Percentiles rank a stretch among this genome's conserved stretches.
phyloP scores from a whole-genome alignment of 2,888 invertebrate species.

The Drosophila demipolita region DNA sequence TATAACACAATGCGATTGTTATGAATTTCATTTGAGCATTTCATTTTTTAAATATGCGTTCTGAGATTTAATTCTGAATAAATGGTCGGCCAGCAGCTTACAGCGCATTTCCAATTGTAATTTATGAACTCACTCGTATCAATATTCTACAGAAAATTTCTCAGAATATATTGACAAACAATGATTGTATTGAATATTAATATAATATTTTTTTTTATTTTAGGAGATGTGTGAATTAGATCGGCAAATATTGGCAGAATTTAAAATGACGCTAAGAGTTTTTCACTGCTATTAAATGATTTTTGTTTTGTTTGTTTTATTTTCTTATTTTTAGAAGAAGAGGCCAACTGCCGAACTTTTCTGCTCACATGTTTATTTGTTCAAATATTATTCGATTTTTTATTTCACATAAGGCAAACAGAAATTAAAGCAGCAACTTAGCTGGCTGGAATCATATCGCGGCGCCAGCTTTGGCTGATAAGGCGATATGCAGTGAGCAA shows the following conservation, averaged over 20 bases:
- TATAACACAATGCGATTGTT: not conserved
- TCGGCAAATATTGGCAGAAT: conserved; percentile 22
- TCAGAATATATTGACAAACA: conserved; percentile 4
- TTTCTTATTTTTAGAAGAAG: conserved; percentile 12
- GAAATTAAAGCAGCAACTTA: conserved; percentile 60
- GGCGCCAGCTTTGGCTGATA: conserved; percentile 60
- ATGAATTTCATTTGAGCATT: not conserved
- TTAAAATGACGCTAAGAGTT: conserved; percentile 22
- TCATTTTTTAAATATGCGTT: not conserved
- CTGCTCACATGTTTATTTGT: conserved; percentile 63
- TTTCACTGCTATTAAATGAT: conserved; percentile 5
- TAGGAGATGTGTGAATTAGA: conserved; percentile 20
- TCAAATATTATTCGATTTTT: conserved; percentile 54
- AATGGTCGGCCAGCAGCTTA: not conserved
- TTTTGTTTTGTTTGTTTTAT: conserved; percentile 12
- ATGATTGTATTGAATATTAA: conserved; percentile 3
- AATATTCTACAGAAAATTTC: not conserved
- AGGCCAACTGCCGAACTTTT: conserved; percentile 11
- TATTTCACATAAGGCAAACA: conserved; percentile 43
- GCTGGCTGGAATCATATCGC: conserved; percentile 38
- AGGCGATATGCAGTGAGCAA: conserved; percentile 27
- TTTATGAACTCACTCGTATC: not conserved
- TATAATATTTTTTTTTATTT: conserved; percentile 13
- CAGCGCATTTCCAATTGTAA: conserved; percentile 1
- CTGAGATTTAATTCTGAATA: not conserved